phyloP scores from a whole-genome alignment of 2,113 vertebrate species.

The Hyperopisus bebe region DNA sequence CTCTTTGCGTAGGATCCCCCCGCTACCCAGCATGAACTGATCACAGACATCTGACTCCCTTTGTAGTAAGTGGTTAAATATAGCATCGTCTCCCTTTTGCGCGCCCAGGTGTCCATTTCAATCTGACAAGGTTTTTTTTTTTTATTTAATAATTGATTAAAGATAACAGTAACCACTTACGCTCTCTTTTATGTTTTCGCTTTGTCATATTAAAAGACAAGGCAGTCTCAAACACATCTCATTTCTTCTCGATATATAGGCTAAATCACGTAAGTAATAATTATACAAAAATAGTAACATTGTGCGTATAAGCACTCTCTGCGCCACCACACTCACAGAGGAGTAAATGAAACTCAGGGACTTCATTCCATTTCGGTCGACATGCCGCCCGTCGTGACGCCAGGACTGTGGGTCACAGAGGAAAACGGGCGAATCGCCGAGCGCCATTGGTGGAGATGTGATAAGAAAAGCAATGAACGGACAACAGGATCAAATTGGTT shows the following conservation, averaged over 20 bases:
- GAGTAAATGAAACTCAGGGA: not conserved
- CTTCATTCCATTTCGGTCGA: not conserved
- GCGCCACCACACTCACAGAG: not conserved
- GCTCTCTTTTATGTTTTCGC: not conserved
- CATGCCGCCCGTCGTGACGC: not conserved
- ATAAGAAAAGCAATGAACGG: not conserved
- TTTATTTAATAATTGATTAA: not conserved
- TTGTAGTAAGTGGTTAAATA: not conserved
- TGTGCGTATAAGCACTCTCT: not conserved
- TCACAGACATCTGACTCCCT: not conserved
- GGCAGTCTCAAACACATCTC: not conserved
- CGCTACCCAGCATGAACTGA: not conserved
- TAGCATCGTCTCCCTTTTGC: not conserved
- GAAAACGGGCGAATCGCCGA: not conserved
- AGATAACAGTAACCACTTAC: not conserved
- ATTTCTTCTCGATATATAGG: not conserved
- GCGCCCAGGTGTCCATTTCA: not conserved
- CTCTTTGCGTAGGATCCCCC: not conserved
- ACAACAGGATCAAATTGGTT: not conserved
- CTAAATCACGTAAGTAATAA: not conserved
- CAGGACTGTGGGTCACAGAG: not conserved
- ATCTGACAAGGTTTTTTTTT: not conserved
- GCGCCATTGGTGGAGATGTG: not conserved
- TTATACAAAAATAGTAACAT: not conserved
- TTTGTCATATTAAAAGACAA: not conserved